Evolutionary conservation across 2,888 invertebrate genomes (phyloP), one percentile per base, ranked within the genome.

Genomic region (Drosophila kambysellisi): DNA sequence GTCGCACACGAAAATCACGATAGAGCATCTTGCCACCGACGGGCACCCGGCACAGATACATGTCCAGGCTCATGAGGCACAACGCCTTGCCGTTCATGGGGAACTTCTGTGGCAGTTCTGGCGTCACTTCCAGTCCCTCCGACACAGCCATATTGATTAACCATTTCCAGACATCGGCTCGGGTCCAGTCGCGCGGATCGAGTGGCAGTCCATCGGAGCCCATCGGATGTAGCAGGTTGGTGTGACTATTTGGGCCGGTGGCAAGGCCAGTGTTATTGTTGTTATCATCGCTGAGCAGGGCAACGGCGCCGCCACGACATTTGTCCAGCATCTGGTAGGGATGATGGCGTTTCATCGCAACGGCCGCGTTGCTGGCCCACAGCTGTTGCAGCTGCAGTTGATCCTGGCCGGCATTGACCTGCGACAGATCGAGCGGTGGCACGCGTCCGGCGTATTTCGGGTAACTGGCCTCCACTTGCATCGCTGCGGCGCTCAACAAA

Each of bases 51-150:
- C 94, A 94, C 2, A 95, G 94, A 93, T 96, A 96, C 96, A 96
- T 96, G 60, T 95, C 95, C 15, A 95, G 94, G n/a, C 95, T 95
- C 96, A 97, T 96, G 62, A 97, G 94, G 79, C 96, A 96, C 7
- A 97, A 93, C 0, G 96, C 96, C 92, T 97, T 97, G 57, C 96
- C 96, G 92, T 97, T 97, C 96, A 96, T 96, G 0, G 95, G 95
- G 93, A 97, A 97, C 76, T 96, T 94, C 62, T 93, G 92, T 15
- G 92, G 91, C 73, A 93, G 72, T 64, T 93, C 92, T 52, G 92
- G 92, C 63, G 92, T 92, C 51, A 92, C 91, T 61, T 93, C 93
- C 3, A 93, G 83, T 15, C 92, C 92, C 75, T 95, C 94, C 0
- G 94, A 92, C 2, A 94, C 94, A 35, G 95, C 94, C 91, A 96